A percentile compares a stretch with the other conserved stretches of the same genome.
phyloP scores from a whole-genome alignment of 2,888 invertebrate species.

The Trissolcus brochymenae region DNA sequence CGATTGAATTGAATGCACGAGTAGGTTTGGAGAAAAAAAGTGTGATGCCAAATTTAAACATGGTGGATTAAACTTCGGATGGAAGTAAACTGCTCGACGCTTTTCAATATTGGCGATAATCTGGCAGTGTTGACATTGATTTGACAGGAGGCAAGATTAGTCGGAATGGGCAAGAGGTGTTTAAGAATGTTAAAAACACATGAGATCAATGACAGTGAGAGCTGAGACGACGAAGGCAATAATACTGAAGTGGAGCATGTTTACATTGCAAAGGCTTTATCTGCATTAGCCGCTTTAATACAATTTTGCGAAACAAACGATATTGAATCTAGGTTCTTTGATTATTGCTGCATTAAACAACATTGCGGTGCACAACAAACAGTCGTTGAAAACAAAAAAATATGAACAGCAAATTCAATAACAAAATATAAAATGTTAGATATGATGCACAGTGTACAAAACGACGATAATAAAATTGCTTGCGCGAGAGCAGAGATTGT shows the following conservation, averaged over 20 bases:
- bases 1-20: background rate
- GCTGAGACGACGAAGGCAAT: conserved; percentile 36
- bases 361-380: conserved; percentile 6
- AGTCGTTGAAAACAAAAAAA: conserved; percentile 7
- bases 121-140: conserved; percentile 5
- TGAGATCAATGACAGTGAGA: conserved; percentile 31
- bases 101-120: background rate
- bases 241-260: conserved; percentile 48
- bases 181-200: conserved; percentile 44
- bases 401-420: background rate
- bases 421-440: too few species aligned
- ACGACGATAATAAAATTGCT: too few species aligned
- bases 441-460: too few species aligned
- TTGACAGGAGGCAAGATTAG: conserved; percentile 12
- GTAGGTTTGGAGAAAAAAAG: background rate
- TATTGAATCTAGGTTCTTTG: conserved; percentile 40
- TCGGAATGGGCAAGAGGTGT: conserved; percentile 9
- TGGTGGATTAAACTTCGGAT: background rate
- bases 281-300: conserved; percentile 49
- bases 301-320: conserved; percentile 48
- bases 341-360: conserved; percentile 31
- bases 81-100: background rate
- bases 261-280: conserved; percentile 50
- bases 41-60: background rate
- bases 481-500: too few species aligned